Conservation (phyloP, 2,888 invertebrate species). For the Monopis laevigella region DNA sequence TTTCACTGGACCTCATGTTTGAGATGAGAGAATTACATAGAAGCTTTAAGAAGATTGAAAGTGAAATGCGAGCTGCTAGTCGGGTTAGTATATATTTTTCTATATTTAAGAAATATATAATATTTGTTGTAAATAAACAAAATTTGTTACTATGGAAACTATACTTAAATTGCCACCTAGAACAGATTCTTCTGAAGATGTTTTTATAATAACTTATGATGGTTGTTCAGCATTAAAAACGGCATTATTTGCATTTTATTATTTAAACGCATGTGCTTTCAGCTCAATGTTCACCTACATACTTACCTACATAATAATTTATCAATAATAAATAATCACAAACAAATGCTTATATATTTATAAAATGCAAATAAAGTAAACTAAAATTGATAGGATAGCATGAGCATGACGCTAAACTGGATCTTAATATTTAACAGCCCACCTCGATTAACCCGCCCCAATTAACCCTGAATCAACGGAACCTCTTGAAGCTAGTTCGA, state of each 20-base stretch:
- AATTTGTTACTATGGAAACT: no score
- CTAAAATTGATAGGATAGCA: slow-evolving; percentile 28
- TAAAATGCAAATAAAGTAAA: no score
- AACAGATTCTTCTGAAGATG: no score
- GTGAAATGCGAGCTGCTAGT: slow-evolving; percentile 60
- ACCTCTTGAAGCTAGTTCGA: slow-evolving; percentile 64
- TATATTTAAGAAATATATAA: no score
- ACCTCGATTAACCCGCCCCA: slow-evolving; percentile 62
- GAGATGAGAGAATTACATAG: slow-evolving; percentile 80
- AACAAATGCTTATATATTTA: no score
- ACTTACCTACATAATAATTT: not conserved
- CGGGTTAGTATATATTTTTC: slow-evolving; percentile 36
- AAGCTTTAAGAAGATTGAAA: slow-evolving; percentile 76
- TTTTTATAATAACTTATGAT: no score
- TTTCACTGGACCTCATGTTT: slow-evolving; percentile 83
- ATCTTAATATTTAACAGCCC: slow-evolving; percentile 64
- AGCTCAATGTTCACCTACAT: slow-evolving; percentile 23
- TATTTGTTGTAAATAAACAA: no score
- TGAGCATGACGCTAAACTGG: slow-evolving; percentile 54
- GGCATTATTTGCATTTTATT: slow-evolving; percentile 67
- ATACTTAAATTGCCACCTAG: no score
- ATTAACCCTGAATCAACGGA: slow-evolving; percentile 68
- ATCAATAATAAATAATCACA: not conserved
- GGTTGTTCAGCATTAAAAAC: no score
- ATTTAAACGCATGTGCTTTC: slow-evolving; percentile 61